A percentile compares a stretch with the other conserved stretches of the same genome.
Conservation (phyloP, 1,140 invertebrate genomes). For the Bicyclus anynana region DNA sequence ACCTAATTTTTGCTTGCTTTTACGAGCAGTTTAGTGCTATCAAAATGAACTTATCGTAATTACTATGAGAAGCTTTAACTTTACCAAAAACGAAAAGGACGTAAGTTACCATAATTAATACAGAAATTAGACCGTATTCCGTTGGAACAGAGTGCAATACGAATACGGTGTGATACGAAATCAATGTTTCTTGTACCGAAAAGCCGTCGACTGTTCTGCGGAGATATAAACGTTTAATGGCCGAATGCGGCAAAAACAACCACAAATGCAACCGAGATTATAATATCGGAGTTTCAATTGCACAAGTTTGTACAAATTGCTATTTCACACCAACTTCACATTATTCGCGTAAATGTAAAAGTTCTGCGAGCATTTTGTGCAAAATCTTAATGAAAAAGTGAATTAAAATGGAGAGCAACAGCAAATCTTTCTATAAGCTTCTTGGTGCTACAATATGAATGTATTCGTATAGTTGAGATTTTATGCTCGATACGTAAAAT, state of each 20-base stretch:
- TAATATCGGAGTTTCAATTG: conserved; percentile 71
- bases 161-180: conserved; percentile 16
- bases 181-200: conserved; percentile 27
- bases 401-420: no score
- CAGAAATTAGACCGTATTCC: conserved; percentile 1
- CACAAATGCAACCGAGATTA: conserved; percentile 62
- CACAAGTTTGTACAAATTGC: conserved; percentile 67
- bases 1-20: conserved; percentile 3
- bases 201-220: conserved; percentile 41
- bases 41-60: conserved; percentile 8
- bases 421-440: no score
- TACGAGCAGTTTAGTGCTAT: background rate
- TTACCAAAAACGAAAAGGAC: background rate
- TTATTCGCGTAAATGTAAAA: background rate
- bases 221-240: conserved; percentile 61
- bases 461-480: no score
- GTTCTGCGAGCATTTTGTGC: background rate
- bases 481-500: no score
- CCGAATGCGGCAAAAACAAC: conserved; percentile 55
- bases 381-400: no score
- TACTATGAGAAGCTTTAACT: conserved; percentile 1
- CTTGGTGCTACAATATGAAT: no score
- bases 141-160: conserved; percentile 7
- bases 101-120: background rate
- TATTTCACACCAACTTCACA: conserved; percentile 55